Percentiles rank a stretch among this genome's conserved stretches.
Conservation (phyloP, 2,888 invertebrate species). For the Yponomeuta sedellus region DNA sequence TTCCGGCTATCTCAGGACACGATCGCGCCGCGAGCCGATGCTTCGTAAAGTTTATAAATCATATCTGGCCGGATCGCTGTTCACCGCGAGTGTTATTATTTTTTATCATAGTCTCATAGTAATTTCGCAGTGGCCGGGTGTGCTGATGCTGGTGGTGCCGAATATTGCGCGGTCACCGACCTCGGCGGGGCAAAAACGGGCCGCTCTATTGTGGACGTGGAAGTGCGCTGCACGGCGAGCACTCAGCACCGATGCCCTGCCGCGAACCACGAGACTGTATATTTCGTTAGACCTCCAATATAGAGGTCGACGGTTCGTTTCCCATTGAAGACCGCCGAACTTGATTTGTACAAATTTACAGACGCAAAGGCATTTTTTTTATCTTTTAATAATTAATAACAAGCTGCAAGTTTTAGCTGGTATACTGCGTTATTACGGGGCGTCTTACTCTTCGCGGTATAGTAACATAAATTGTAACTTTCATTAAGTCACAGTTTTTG, state of each 20-base stretch:
- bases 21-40: not conserved
- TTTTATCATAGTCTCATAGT: conserved; percentile 13
- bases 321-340: too few relatives aligned
- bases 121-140: conserved; percentile 34
- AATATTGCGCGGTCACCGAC: conserved; percentile 57
- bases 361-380: too few relatives aligned
- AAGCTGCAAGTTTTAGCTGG: too few relatives aligned
- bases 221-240: conserved; percentile 38
- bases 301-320: too few relatives aligned
- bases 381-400: too few relatives aligned
- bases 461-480: too few relatives aligned
- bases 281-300: too few relatives aligned
- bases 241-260: not conserved
- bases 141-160: conserved; percentile 26
- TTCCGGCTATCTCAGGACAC: not conserved
- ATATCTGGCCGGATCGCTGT: not conserved
- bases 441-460: too few relatives aligned
- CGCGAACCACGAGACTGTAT: too few relatives aligned
- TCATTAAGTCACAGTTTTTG: too few relatives aligned
- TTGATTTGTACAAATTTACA: too few relatives aligned
- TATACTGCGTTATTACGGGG: too few relatives aligned
- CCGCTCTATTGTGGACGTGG: conserved; percentile 48
- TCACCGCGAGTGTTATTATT: not conserved
- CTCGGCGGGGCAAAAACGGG: conserved; percentile 45
- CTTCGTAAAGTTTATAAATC: not conserved